A percentile compares a stretch with the other conserved stretches of the same genome.
Evolutionary conservation across 2,797 vertebrate genomes (phyloP).

Genomic region (Chromobotia macracanthus): DNA sequence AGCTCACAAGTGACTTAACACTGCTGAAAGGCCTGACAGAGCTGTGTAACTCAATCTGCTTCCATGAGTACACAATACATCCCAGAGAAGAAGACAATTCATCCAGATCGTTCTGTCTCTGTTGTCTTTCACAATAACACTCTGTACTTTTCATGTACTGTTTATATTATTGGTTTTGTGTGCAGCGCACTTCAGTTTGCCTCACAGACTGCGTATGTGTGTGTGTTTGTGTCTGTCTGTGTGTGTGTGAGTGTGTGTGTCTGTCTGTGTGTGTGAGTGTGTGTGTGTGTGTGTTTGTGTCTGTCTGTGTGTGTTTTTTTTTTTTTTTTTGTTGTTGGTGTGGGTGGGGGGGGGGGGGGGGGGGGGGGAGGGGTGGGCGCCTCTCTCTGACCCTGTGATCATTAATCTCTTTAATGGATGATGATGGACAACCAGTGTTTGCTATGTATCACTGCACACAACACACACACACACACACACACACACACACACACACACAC

Average conservation of each 20-base stretch:
- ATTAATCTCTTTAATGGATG: slow-evolving; percentile 81
- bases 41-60: slow-evolving; percentile 31
- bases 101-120: slow-evolving; percentile 6
- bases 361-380: slow-evolving; percentile 35
- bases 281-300: too few relatives aligned
- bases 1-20: slow-evolving; percentile 30
- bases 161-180: slow-evolving; percentile 32
- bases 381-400: slow-evolving; percentile 67
- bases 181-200: slow-evolving; percentile 24
- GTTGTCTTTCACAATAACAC: slow-evolving; percentile 11
- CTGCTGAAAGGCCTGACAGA: slow-evolving; percentile 43
- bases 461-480: slow-evolving; percentile 61
- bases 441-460: slow-evolving; percentile 54
- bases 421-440: slow-evolving; percentile 66
- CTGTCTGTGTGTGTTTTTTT: too few relatives aligned
- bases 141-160: slow-evolving; percentile 29
- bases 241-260: too few relatives aligned
- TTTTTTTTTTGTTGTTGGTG: too few relatives aligned
- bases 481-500: slow-evolving; percentile 60
- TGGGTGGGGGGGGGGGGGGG: too few relatives aligned
- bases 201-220: slow-evolving; percentile 42
- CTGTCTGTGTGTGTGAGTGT: too few relatives aligned
- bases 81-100: slow-evolving; percentile 20
- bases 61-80: slow-evolving; percentile 30
- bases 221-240: slow-evolving; percentile 39